These are phyloP conservation scores for Equus przewalskii DNA, from an alignment of 2,113 vertebrate genomes.

Conservation along the genomic window DNA sequence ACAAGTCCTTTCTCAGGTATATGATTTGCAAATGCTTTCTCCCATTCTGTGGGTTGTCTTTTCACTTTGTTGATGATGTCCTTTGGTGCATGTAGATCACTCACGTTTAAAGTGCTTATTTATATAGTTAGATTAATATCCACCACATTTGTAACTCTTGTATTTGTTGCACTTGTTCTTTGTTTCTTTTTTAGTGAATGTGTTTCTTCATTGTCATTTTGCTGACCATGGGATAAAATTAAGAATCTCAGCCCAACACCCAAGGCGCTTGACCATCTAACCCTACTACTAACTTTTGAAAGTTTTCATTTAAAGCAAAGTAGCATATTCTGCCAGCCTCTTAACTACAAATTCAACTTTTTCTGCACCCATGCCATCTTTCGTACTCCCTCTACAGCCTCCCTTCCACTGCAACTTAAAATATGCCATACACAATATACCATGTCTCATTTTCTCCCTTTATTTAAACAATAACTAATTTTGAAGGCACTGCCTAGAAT, in stretches of 20 bases:
- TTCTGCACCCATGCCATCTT: not conserved
- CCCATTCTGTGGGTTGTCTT: not conserved
- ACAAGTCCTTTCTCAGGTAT: not conserved
- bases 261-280: not conserved
- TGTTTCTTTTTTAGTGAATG: not conserved
- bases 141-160: not conserved
- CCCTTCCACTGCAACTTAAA: not conserved
- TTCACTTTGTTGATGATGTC: not conserved
- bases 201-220: not conserved
- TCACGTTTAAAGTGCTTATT: not conserved
- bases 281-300: not conserved
- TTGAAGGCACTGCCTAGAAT: not conserved
- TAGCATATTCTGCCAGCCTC: not conserved
- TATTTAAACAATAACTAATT: slow-evolving; percentile 11
- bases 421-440: not conserved
- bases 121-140: not conserved
- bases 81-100: not conserved
- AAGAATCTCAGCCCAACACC: not conserved
- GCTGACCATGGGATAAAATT: not conserved
- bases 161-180: not conserved
- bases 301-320: not conserved
- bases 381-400: not conserved
- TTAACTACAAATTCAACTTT: not conserved
- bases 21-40: not conserved
- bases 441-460: not conserved